phyloP scores from a whole-genome alignment of 2,888 invertebrate species.

The Anorthoa munda region DNA sequence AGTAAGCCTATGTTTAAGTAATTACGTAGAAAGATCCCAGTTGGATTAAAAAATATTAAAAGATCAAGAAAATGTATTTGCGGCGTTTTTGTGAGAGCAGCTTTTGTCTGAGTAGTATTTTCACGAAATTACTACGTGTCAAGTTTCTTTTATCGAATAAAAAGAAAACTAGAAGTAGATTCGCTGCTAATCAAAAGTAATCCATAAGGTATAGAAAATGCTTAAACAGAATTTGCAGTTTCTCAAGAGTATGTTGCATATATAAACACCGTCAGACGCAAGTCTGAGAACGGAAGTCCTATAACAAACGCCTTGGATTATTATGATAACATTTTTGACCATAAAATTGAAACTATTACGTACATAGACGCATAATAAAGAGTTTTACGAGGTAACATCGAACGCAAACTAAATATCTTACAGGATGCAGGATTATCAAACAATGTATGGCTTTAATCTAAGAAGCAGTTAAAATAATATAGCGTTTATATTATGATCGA shows the following conservation, averaged over 20 bases:
- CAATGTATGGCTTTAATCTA: slow-evolving; percentile 80
- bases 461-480: slow-evolving; percentile 63
- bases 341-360: slow-evolving; percentile 82
- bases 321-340: slow-evolving; percentile 84
- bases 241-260: slow-evolving; percentile 3
- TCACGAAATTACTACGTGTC: not conserved
- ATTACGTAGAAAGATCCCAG: not conserved
- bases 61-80: not conserved
- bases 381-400: slow-evolving; percentile 87
- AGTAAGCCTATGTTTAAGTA: slow-evolving; percentile 24
- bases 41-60: not conserved
- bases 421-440: slow-evolving; percentile 85
- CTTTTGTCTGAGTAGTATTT: not conserved
- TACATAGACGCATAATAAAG: slow-evolving; percentile 87
- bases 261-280: slow-evolving; percentile 13
- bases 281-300: slow-evolving; percentile 77
- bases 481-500: slow-evolving; percentile 62
- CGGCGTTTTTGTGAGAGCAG: not conserved
- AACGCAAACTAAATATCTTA: slow-evolving; percentile 79
- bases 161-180: not conserved
- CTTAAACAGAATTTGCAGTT: slow-evolving; percentile 15
- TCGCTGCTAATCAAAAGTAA: not conserved
- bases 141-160: too few relatives aligned
- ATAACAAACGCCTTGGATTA: slow-evolving; percentile 79
- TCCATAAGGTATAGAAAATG: too few relatives aligned